Evolutionary conservation across 2,113 vertebrate genomes (phyloP).

Genomic region (Sinocyclocheilus anophthalmus): DNA sequence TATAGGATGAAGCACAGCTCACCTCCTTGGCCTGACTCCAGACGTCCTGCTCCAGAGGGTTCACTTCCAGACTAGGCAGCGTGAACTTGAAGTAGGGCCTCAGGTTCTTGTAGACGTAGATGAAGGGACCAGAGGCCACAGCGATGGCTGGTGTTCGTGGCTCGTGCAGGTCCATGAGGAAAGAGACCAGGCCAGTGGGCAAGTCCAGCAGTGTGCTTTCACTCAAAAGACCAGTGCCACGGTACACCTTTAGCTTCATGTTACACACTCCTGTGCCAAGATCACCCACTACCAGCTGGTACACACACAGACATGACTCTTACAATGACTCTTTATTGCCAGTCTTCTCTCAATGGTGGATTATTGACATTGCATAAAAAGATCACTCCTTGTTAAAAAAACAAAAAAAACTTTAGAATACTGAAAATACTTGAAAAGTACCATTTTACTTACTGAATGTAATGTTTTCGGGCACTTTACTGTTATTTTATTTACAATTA

Average conservation of each 20-base stretch:
- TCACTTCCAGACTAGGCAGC: constrained; percentile 80
- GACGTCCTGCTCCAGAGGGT: constrained; percentile 82
- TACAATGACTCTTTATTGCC: neutral
- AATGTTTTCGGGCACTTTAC: neutral
- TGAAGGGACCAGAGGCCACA: constrained; percentile 85
- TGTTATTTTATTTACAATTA: neutral
- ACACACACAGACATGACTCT: neutral
- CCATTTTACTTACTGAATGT: neutral
- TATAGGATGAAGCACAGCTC: neutral
- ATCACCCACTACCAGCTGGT: constrained; percentile 83
- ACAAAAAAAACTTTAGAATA: no score
- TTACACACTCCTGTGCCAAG: constrained; percentile 77
- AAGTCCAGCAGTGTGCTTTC: constrained; percentile 83
- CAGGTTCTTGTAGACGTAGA: constrained; percentile 91
- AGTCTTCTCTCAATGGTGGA: neutral
- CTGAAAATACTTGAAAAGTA: no score
- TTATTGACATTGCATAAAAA: neutral
- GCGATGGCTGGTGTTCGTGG: constrained; percentile 84
- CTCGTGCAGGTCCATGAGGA: constrained; percentile 87
- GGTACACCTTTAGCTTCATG: constrained; percentile 86
- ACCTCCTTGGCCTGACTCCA: constrained; percentile 85
- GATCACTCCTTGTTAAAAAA: neutral
- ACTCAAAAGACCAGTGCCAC: constrained; percentile 78
- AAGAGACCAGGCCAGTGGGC: constrained; percentile 79
- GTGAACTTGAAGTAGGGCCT: constrained; percentile 91